These are phyloP conservation scores for Chaetophractus vellerosus DNA, from an alignment of 2,797 vertebrate genomes.

Conservation along the genomic window DNA sequence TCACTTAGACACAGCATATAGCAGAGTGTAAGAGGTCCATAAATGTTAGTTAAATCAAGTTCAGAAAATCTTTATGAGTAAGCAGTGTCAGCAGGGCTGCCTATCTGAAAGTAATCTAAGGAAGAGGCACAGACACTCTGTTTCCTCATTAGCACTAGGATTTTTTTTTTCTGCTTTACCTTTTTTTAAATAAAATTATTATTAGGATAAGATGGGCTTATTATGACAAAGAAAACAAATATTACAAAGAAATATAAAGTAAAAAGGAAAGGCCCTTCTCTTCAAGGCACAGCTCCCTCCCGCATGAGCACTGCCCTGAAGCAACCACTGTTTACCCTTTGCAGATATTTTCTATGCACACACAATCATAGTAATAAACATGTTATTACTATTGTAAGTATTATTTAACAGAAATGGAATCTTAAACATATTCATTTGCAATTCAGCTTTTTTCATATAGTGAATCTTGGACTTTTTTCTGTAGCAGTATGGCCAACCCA, in stretches of 20 bases:
- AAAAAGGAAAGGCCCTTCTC: background rate
- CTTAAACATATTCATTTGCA: constrained; percentile 27
- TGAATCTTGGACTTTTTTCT: constrained; percentile 1
- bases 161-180: background rate
- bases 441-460: constrained; percentile 13
- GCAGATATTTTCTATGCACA: background rate
- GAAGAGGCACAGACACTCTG: background rate
- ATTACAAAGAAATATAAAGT: background rate
- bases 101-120: background rate
- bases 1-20: background rate
- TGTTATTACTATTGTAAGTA: background rate
- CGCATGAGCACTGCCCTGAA: background rate
- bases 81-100: background rate
- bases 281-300: background rate
- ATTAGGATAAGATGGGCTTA: background rate
- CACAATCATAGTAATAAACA: background rate
- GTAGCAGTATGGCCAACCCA: background rate
- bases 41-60: background rate
- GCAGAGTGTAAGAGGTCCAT: background rate
- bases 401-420: constrained; percentile 2
- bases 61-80: background rate
- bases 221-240: background rate
- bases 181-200: background rate
- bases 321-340: background rate
- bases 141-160: background rate